Evolutionary conservation across 2,888 invertebrate genomes (phyloP), one percentile per base, ranked within the genome.

Genomic region (Pristionchus fissidentatus): DNA sequence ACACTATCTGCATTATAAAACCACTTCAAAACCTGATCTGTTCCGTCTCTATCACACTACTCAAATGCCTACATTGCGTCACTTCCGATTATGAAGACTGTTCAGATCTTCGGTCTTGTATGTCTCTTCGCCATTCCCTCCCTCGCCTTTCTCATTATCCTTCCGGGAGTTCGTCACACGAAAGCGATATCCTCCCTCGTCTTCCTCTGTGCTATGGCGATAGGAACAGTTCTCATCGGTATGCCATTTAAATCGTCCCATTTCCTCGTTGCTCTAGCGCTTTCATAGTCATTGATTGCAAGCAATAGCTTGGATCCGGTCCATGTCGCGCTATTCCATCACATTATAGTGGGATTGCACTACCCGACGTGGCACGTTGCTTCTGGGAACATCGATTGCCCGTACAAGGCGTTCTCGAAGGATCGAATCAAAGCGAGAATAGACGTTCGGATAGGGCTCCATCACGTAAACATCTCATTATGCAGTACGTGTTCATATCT

Each of bases 211-310:
- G 97, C 97, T 93, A 95, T 97, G 87, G 96, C 97, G 93, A 96
- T 97, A 90, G 97, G 97, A 93, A 96, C 96, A 92, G 96, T 96
- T 91, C 96, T 97, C 93, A 94, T 97, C 94, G 95, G 97, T 97
- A 83, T 81, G n/a, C 81, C 46, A 46, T 19, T 83, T 60, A 43
- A 46, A 46, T 52, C 81, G 32, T 85, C 62, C 78, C 84, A 79
- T 81, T 85, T 75, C 52, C 52, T 84, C 82, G 26, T 81, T 60
- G 38, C 70, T 52, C 52, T 70, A 62, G 43, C 78, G 35, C 75
- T 41, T 57, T 35, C 75, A 77, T 77, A 77, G 70, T 70, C 35
- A 77, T 22, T 77, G 55, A 57, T 73, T 26, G 52, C 29, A n/a
- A 22, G 52, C 32, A 57, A 57, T 79, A 57, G 41, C 55, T 19